These are phyloP conservation scores for Engystomops pustulosus DNA, from an alignment of 2,113 vertebrate genomes.

Conservation along the genomic window DNA sequence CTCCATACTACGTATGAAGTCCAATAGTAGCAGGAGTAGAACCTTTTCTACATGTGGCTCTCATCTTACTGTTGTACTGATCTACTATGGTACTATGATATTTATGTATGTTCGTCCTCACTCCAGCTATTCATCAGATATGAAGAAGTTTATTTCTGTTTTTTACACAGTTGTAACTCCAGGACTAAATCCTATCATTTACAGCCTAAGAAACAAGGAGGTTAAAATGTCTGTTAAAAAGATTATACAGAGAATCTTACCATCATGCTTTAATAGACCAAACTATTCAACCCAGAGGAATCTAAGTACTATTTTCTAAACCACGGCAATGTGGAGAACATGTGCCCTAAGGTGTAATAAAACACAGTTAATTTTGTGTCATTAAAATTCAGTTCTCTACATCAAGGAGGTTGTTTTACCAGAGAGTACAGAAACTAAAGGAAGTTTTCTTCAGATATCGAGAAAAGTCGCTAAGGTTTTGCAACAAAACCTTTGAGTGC, in stretches of 20 bases:
- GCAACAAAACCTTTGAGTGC: too few species aligned
- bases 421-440: too few species aligned
- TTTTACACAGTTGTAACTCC: slow-evolving; percentile 57
- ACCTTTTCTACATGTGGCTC: slow-evolving; percentile 54
- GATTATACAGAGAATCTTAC: neutral
- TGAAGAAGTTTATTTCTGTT: slow-evolving; percentile 51
- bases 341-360: too few species aligned
- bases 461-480: too few species aligned
- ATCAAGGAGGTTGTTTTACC: too few species aligned
- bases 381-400: too few species aligned
- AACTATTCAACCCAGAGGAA: neutral
- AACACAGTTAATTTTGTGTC: too few species aligned
- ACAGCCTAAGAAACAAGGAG: slow-evolving; percentile 56
- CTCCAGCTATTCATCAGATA: slow-evolving; percentile 37
- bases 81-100: slow-evolving; percentile 57
- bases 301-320: slow-evolving; percentile 1
- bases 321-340: neutral
- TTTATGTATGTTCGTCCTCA: slow-evolving; percentile 56
- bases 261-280: neutral
- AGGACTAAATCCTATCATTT: slow-evolving; percentile 53
- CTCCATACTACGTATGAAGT: slow-evolving; percentile 34
- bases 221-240: slow-evolving; percentile 47
- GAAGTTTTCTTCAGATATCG: too few species aligned
- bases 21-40: slow-evolving; percentile 16
- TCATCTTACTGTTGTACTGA: slow-evolving; percentile 50